phyloP scores from a whole-genome alignment of 2,888 invertebrate genomes.

The Tanypteryx hageni region DNA sequence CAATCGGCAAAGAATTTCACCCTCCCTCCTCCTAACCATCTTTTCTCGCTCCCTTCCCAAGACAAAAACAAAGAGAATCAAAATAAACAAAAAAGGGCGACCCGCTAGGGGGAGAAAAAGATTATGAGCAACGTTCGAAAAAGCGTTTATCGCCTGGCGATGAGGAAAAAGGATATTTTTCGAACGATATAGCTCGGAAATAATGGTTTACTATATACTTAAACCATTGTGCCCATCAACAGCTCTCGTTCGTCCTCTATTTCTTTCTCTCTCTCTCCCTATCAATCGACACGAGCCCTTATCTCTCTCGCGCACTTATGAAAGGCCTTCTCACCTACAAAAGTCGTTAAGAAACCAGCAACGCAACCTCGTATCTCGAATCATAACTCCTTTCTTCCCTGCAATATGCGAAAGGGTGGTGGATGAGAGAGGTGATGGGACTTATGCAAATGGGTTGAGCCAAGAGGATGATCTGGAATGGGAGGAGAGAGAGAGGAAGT shows the following conservation, averaged over 20 bases:
- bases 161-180: no score
- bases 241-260: neutral
- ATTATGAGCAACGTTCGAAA: no score
- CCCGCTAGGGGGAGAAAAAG: no score
- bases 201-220: no score
- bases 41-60: neutral
- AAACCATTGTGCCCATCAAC: no score
- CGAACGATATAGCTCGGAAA: no score
- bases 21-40: neutral
- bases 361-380: neutral
- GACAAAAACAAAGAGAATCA: neutral
- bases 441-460: neutral
- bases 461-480: conserved; percentile 1
- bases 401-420: neutral
- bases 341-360: neutral
- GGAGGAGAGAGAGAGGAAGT: neutral
- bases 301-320: neutral
- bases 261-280: neutral
- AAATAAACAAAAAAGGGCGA: neutral
- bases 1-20: conserved; percentile 9
- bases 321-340: neutral
- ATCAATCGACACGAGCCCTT: neutral
- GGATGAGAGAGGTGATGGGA: neutral
- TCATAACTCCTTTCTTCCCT: neutral
- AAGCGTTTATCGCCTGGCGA: no score